Evolutionary conservation across 2,888 invertebrate genomes (phyloP).

Genomic region (Limenitis camilla): DNA sequence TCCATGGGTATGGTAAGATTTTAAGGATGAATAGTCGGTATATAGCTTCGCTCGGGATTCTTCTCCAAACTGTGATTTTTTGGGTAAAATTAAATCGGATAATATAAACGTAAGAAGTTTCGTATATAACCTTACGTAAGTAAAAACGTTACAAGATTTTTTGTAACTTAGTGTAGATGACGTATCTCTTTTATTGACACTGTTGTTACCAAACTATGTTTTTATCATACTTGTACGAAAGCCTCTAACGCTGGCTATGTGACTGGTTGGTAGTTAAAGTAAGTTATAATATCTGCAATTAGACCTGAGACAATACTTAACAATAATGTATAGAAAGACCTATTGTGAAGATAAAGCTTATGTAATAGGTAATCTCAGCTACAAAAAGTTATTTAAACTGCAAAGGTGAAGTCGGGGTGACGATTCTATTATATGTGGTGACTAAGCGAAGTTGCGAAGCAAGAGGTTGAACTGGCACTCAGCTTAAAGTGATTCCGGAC

Average conservation of each 20-base stretch:
- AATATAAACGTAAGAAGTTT: no score
- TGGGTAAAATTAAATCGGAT: no score
- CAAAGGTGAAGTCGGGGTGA: constrained; percentile 38
- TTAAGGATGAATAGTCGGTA: not conserved
- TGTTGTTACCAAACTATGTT: no score
- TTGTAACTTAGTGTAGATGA: no score
- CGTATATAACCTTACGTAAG: no score
- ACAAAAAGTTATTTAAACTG: constrained; percentile 40
- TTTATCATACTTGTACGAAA: no score
- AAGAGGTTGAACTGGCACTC: constrained; percentile 33
- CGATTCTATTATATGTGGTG: constrained; percentile 49
- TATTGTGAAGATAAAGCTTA: not conserved
- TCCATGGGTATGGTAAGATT: no score
- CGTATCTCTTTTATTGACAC: no score
- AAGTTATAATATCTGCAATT: not conserved
- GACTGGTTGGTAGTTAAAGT: no score
- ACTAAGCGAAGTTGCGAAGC: constrained; percentile 46
- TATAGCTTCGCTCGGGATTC: not conserved
- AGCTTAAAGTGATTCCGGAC: constrained; percentile 59
- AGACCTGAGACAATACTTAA: not conserved
- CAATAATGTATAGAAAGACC: not conserved
- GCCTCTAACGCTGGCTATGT: no score
- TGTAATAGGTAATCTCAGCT: constrained; percentile 4
- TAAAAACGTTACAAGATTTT: no score
- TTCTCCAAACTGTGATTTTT: no score